Base-by-base conservation (phyloP, 2,113 vertebrate genomes). In the Sciurus niger region DNA sequence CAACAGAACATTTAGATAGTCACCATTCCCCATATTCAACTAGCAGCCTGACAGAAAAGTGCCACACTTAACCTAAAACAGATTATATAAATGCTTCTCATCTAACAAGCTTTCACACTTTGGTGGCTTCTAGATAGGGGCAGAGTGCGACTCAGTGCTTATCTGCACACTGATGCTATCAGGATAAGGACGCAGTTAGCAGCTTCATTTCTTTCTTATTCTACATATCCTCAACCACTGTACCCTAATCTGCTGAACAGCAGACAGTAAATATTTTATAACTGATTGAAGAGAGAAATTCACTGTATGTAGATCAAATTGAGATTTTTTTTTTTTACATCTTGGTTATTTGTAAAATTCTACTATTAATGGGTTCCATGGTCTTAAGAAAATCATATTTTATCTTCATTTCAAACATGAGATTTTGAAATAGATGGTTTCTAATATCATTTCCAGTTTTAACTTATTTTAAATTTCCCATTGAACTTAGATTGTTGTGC, bases 371-470 rank as follows among this genome's bases (percentile, higher is more conserved):
- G 17, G 48, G 72, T 53, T 72, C 12, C 7, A 0, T 48, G 16
- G 16, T 48, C n/a, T 80, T 85, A 68, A 25, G 24, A 37, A 92
- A 79, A 89, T 20, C 30, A 48, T 82, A 70, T 84, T 94, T 89
- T 77, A 93, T 78, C 53, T 97, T 94, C n/a, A 96, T 89, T 93
- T 67, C 83, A 83, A 82, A 86, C 86, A 72, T 46, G 18, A 82
- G 28, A 13, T 90, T 87, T 88, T 79, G 17, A 73, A 94, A 67
- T 53, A 91, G 18, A 65, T 63, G 3, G 7, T 24, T 87, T 90
- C 18, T 92, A 48, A 63, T 60, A 65, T 18, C 0, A 48, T 46
- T 14, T 12, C 17, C 7, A 87, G 25, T 93, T 95, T 92, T 76
- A 82, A 77, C 6, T 43, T 86, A 68, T 70, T 55, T 20, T 58